Evolutionary conservation across 2,113 vertebrate genomes (phyloP).

Genomic region (Corythornis madagascariensis): DNA sequence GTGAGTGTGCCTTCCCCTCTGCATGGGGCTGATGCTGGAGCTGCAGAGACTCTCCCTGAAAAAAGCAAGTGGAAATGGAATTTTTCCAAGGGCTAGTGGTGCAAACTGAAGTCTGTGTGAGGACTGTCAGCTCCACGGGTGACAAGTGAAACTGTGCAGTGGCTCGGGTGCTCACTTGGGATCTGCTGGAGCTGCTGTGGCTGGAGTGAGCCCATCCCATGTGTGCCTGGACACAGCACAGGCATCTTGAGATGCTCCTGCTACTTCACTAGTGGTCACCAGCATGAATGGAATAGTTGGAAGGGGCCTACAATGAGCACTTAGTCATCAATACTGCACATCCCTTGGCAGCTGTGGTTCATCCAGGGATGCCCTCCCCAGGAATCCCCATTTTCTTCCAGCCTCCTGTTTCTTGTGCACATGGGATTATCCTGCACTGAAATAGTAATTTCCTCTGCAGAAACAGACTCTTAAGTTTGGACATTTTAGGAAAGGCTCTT

Average conservation of each 20-base stretch:
- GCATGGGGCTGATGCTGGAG: not conserved
- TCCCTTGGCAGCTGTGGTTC: not conserved
- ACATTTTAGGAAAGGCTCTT: not conserved
- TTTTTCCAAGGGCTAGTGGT: not conserved
- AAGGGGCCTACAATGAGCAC: rapidly evolving
- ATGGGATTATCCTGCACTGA: rapidly evolving
- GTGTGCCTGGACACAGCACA: not conserved
- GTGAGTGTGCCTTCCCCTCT: not conserved
- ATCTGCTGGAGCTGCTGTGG: not conserved
- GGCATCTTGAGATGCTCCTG: not conserved
- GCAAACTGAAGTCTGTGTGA: not conserved
- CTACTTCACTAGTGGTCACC: not conserved
- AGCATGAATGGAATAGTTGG: not conserved
- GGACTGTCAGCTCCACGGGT: not conserved
- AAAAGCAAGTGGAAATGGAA: not conserved
- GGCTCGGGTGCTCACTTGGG: not conserved
- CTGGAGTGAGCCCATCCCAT: not conserved
- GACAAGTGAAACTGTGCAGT: not conserved
- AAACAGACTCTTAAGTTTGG: not conserved
- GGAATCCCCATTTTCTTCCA: not conserved
- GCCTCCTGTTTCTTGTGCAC: not conserved
- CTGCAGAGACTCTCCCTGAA: not conserved
- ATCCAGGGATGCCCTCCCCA: not conserved
- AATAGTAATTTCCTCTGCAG: not conserved
- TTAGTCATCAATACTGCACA: not conserved